A percentile compares a stretch with the other conserved stretches of the same genome.
Evolutionary conservation across 2,888 invertebrate genomes (phyloP).

Genomic region (Hypena proboscidalis): DNA sequence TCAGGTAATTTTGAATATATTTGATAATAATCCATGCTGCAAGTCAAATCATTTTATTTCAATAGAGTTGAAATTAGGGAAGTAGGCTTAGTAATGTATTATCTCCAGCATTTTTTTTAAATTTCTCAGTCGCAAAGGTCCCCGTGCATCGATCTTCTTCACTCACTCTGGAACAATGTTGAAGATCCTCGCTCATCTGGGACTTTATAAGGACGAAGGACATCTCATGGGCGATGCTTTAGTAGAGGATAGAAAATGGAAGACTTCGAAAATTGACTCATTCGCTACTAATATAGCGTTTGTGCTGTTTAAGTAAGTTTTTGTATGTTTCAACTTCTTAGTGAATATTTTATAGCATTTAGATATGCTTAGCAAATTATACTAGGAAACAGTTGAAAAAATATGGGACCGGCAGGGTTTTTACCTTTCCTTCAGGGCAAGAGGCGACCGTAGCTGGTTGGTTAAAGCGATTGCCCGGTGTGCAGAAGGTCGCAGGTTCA

Average conservation of each 20-base stretch:
- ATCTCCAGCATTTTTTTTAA: constrained; percentile 4
- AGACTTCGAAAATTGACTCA: constrained; percentile 87
- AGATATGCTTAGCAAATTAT: no score
- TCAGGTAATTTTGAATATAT: constrained; percentile 85
- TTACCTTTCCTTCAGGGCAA: no score
- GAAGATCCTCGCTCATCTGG: constrained; percentile 90
- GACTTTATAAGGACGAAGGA: constrained; percentile 88
- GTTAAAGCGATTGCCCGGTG: no score
- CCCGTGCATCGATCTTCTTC: constrained; percentile 89
- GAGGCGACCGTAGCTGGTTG: no score
- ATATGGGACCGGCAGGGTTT: no score
- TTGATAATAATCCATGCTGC: no score
- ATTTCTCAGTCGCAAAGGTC: constrained; percentile 55
- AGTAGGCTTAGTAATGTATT: not conserved
- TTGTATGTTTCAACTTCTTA: not conserved
- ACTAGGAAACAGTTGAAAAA: no score
- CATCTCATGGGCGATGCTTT: constrained; percentile 85
- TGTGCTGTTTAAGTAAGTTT: constrained; percentile 88
- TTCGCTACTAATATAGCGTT: constrained; percentile 94
- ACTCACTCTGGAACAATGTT: constrained; percentile 93
- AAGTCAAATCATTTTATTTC: no score
- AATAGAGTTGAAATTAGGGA: no score
- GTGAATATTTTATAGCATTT: no score
- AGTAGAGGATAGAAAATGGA: constrained; percentile 82
- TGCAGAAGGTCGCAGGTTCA: no score